Base-by-base conservation (phyloP, 2,797 vertebrate genomes). In the Erithacus rubecula region DNA sequence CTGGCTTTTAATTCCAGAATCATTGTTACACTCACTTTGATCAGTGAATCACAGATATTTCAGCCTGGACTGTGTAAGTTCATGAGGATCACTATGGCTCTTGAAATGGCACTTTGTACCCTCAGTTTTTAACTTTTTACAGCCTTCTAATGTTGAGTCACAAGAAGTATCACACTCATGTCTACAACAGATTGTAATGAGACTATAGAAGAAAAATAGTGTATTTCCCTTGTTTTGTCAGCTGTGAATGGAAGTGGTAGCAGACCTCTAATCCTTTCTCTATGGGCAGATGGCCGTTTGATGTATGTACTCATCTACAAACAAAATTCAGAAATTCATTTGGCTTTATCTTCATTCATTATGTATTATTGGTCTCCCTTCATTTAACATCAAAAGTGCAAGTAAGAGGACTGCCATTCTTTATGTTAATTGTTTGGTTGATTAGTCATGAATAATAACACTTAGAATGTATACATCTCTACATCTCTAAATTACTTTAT, bases 371-470 rank as follows among this genome's bases (percentile, higher is more conserved):
- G 92, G 79, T 65, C 77, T 91, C 64, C 88, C 77, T 69, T 92
- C 80, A 86, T 95, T 94, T 93, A 93, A 93, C 89, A 96, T 95
- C 91, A 96, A 82, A 96, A 93, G 79, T 82, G 59, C 41, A 86
- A 96, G 53, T 71, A 72, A 83, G 76, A 95, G 76, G 67, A 86
- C 86, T 91, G 83, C 24, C 32, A 70, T 79, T 79, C 74, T 76
- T 83, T 86, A 70, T 86, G 79, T 29, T 91, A 86, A 84, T 83
- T 90, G 63, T 88, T 92, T 0, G 1, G 21, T 30, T 92, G 92
- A 94, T 95, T 92, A 80, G 68, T 92, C 89, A 84, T 79, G 70
- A 95, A 90, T 87, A 96, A 74, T 89, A 88, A 90, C 56, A 52
- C 44, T 93, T 83, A 46, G 30, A 59, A 91, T 90, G 87, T 82